Conservation (phyloP, 2,113 vertebrate species). For the Falco punctatus region DNA sequence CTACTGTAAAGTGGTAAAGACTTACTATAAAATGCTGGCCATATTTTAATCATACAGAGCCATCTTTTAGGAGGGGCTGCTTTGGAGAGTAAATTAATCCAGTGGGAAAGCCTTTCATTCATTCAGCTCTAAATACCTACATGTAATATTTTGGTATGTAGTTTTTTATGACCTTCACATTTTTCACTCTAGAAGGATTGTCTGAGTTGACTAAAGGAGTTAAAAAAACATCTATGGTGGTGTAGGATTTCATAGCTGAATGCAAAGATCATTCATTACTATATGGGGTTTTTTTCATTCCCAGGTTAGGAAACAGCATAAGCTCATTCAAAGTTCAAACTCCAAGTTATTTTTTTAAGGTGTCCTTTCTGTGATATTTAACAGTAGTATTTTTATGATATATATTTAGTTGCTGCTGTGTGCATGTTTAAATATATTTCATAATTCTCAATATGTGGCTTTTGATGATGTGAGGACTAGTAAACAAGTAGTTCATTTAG, state of each 20-base stretch:
- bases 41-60: neutral
- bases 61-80: neutral
- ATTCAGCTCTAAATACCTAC: neutral
- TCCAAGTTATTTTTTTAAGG: neutral
- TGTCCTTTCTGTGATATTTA: neutral
- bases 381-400: neutral
- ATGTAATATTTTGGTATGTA: neutral
- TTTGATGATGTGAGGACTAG: neutral
- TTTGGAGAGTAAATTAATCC: neutral
- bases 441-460: neutral
- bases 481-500: neutral
- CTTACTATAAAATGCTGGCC: neutral
- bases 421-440: neutral
- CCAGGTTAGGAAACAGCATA: neutral
- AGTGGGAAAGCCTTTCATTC: neutral
- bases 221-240: neutral
- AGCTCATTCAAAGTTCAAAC: neutral
- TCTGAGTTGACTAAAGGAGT: slow-evolving; percentile 2
- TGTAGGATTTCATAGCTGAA: slow-evolving; percentile 7
- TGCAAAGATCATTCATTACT: neutral
- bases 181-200: slow-evolving; percentile 9
- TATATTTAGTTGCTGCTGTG: neutral
- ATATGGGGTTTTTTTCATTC: neutral
- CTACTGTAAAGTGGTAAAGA: neutral
- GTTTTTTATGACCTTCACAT: slow-evolving; percentile 7